phyloP scores from a whole-genome alignment of 1,140 invertebrate genomes.

The Diprion similis region DNA sequence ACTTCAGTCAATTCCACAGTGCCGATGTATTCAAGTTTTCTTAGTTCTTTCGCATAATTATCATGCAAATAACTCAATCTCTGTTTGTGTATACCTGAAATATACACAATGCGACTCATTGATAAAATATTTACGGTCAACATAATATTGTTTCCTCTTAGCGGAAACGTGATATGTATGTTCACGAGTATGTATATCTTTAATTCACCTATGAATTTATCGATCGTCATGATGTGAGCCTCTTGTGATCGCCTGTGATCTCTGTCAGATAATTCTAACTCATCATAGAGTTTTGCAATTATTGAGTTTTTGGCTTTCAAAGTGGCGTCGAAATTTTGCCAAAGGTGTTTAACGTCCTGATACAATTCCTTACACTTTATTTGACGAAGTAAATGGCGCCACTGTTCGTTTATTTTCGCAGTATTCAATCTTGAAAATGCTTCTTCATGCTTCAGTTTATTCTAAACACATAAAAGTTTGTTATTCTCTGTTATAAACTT shows the following conservation, averaged over 20 bases:
- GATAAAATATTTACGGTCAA: constrained; percentile 23
- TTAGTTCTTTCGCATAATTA: constrained; percentile 60
- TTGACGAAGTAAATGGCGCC: constrained; percentile 76
- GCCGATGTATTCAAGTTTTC: constrained; percentile 33
- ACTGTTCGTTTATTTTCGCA: constrained; percentile 84
- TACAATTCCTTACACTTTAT: constrained; percentile 78
- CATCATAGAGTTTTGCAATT: constrained; percentile 68
- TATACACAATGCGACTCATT: constrained; percentile 22
- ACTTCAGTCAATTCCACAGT: constrained; percentile 37
- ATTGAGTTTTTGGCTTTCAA: constrained; percentile 71
- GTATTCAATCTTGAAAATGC: constrained; percentile 77
- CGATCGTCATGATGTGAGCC: constrained; percentile 72
- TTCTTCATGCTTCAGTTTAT: constrained; percentile 81
- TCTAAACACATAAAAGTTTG: constrained; percentile 60
- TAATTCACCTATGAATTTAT: constrained; percentile 68
- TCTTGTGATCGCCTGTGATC: constrained; percentile 74
- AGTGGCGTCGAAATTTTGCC: constrained; percentile 65
- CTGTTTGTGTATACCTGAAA: constrained; percentile 56
- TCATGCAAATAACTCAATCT: constrained; percentile 63
- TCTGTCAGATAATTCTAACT: constrained; percentile 72
- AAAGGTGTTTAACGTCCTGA: constrained; percentile 69
- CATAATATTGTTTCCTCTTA: constrained; percentile 29
- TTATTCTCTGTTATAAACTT: constrained; percentile 3
- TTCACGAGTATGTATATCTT: constrained; percentile 10
- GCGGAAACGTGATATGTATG: not conserved